Base-by-base conservation (phyloP, 1,140 invertebrate genomes). In the Artemia franciscana region DNA sequence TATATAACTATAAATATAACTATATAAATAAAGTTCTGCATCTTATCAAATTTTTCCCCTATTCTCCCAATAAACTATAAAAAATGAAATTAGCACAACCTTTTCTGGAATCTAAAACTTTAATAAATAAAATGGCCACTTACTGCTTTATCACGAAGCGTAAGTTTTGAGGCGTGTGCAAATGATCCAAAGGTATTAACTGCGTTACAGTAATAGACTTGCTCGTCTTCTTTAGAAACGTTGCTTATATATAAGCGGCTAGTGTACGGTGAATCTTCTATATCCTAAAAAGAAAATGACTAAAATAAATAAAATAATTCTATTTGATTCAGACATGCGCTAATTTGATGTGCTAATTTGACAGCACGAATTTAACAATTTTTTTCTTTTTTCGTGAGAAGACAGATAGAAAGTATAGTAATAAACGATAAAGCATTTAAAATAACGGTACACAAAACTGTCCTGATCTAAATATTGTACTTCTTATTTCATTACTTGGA, bases 171-270 rank as follows among this genome's bases (percentile, higher is more conserved):
- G 0, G 82, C 79, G 58, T 80, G 77, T 0, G 83, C 80, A 0
- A 78, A 77, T 60, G 79, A 79, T 1, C 85, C 85, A 65, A 85
- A 84, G 0, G 83, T 79, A 70, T 88, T 88, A 71, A 85, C 82
- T 0, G 84, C 85, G 70, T 85, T 83, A 65, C 85, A 88, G 72
- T 79, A 86, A 71, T 86, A 88, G 59, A 84, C 82, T 0, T 84
- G 84, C 30, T 81, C 81, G 71, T 86, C 84, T 30, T 76, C 71
- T 60, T 82, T 79, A 21, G 77, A 73, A 63, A 86, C 78, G 68
- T 81, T 80, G 67, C 79, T 81, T 61, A 88, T 85, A 61, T 78
- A 80, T 26, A 88, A 70, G 7, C 78, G 76, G 81, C 86, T 86
- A 2, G 79, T 77, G 70, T 83, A 85, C 62, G 80, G 81, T 25